phyloP scores from a whole-genome alignment of 2,113 vertebrate species.

The Anarhynchus alexandrinus region DNA sequence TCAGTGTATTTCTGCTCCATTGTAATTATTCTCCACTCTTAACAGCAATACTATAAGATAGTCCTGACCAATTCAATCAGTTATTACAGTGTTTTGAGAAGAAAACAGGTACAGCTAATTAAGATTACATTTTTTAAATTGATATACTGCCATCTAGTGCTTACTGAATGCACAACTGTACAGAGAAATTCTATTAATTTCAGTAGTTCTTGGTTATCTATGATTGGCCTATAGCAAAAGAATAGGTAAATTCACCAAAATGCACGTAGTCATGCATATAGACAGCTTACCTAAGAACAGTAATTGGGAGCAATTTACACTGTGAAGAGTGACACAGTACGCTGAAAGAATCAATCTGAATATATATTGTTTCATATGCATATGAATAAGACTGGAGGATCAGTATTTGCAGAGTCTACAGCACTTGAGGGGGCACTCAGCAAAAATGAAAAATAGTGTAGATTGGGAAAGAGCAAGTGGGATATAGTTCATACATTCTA shows the following conservation, averaged over 20 bases:
- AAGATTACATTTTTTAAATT: neutral
- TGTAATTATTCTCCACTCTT: neutral
- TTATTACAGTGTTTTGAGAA: neutral
- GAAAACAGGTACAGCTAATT: neutral
- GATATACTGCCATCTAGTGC: slow-evolving; percentile 39
- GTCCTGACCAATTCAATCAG: neutral
- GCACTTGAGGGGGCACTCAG: neutral
- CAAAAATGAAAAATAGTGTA: neutral
- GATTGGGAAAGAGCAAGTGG: neutral
- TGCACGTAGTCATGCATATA: neutral
- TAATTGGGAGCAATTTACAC: neutral
- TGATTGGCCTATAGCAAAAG: neutral
- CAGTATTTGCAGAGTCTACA: neutral
- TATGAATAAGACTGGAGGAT: neutral
- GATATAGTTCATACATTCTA: neutral
- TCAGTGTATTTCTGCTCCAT: neutral
- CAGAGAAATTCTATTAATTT: neutral
- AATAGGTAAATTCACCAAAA: neutral
- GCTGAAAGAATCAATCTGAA: neutral
- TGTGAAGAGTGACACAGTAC: neutral
- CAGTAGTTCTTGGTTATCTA: neutral
- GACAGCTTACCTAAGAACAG: neutral
- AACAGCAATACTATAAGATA: neutral
- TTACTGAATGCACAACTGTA: neutral
- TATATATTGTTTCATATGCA: neutral